Conservation (phyloP, 1,140 invertebrate species). For the Agraylea sexmaculata region DNA sequence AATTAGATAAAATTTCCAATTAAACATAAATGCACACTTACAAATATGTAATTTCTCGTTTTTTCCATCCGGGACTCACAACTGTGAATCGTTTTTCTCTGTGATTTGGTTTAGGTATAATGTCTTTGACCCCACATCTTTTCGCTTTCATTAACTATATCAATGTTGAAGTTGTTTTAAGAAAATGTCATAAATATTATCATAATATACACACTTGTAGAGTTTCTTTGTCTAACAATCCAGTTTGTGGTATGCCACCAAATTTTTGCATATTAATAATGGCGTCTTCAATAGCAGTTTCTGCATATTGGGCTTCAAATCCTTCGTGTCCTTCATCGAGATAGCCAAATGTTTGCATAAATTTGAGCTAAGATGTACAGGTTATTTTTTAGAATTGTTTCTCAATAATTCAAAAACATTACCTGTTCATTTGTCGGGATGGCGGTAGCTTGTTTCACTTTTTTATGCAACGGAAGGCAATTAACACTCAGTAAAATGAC, state of each 20-base stretch:
- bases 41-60: slow-evolving; percentile 48
- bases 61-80: slow-evolving; percentile 46
- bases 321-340: slow-evolving; percentile 31
- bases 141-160: slow-evolving; percentile 46
- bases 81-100: slow-evolving; percentile 45
- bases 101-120: slow-evolving; percentile 32
- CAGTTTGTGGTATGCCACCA: slow-evolving; percentile 52
- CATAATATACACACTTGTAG: slow-evolving; percentile 30
- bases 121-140: slow-evolving; percentile 54
- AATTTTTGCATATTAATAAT: slow-evolving; percentile 53
- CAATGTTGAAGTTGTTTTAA: slow-evolving; percentile 6
- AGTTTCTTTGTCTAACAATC: slow-evolving; percentile 47
- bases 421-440: slow-evolving; percentile 18
- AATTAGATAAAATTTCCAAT: slow-evolving; percentile 4
- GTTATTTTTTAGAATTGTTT: background rate
- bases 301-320: slow-evolving; percentile 44
- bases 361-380: slow-evolving; percentile 36
- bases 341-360: slow-evolving; percentile 53
- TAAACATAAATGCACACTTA: slow-evolving; percentile 25
- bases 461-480: slow-evolving; percentile 13
- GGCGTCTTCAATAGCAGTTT: slow-evolving; percentile 44
- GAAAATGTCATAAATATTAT: background rate
- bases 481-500: slow-evolving; percentile 6
- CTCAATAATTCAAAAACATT: background rate
- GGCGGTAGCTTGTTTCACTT: slow-evolving; percentile 3